Base-by-base conservation (phyloP, 2,888 invertebrate species). In the Alsophila aescularia region DNA sequence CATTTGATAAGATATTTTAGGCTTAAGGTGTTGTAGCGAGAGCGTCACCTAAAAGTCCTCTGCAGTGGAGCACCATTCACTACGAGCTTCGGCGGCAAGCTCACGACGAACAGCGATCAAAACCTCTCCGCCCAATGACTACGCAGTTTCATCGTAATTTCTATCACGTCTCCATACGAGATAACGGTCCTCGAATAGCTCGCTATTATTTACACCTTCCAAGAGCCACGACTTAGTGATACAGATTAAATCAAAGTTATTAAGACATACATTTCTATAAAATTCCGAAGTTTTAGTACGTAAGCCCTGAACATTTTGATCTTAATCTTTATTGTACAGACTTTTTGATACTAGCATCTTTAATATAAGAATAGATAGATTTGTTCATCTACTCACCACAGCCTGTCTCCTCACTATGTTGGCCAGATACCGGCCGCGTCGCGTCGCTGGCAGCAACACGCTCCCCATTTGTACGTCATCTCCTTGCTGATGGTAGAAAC, bases 341-440 rank as follows among this genome's bases (percentile, higher is more conserved):
- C n/a, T n/a, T n/a, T n/a, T n/a, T n/a, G n/a, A n/a, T n/a, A n/a
- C n/a, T n/a, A n/a, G n/a, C n/a, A n/a, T n/a, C n/a, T n/a, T n/a
- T n/a, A n/a, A n/a, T n/a, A n/a, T n/a, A n/a, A n/a, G n/a, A n/a
- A n/a, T n/a, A n/a, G n/a, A n/a, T n/a, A n/a, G n/a, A 3, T 29
- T 2, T 39, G 32, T 29, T 39, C n/a, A n/a, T n/a, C n/a, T n/a
- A 59, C 84, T 77, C 54, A 89, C 90, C 57, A 90, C 89, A 5
- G 90, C 90, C 63, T 90, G 90, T 14, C 90, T 69, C 2, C 89
- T 66, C 0, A 89, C 81, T 15, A 90, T 89, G 52, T 90, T 88
- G 8, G 90, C 90, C 0, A 90, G 73, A 48, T 90, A 90, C 0
- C 90, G 64, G 0, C 90, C 90, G 14, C 90, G 69, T 0, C 89